Evolutionary conservation across 2,113 vertebrate species (phyloP).

Genomic region (Macroglossus sobrinus): DNA sequence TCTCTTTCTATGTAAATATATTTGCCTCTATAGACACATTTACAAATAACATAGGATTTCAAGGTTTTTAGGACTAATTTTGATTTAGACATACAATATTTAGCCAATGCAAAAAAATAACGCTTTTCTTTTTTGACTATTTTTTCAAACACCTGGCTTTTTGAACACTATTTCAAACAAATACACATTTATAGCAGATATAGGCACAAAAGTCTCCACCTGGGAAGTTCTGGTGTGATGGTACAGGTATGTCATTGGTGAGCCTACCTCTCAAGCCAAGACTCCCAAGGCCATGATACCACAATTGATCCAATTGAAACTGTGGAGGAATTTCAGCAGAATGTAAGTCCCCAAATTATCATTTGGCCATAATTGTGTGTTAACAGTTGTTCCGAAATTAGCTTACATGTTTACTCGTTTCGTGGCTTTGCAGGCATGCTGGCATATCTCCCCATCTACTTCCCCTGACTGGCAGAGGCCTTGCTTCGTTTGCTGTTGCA

Average conservation of each 20-base stretch:
- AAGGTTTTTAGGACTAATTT: constrained; percentile 9
- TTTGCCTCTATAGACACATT: not conserved
- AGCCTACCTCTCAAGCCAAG: not conserved
- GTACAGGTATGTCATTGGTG: not conserved
- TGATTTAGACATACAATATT: not conserved
- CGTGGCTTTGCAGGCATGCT: not conserved
- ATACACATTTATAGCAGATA: not conserved
- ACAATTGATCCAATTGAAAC: no score
- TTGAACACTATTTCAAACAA: not conserved
- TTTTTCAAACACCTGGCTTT: not conserved
- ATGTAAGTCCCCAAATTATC: not conserved
- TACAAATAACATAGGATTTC: not conserved
- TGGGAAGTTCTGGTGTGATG: not conserved
- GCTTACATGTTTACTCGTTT: not conserved
- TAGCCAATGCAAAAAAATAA: not conserved
- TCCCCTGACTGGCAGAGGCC: not conserved
- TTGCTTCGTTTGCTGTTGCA: rapidly evolving
- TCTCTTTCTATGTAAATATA: not conserved
- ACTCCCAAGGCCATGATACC: not conserved
- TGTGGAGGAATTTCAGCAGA: not conserved
- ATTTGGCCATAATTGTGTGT: not conserved
- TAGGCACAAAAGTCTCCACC: not conserved
- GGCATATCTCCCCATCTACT: not conserved
- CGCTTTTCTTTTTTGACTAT: not conserved
- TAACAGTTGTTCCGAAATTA: not conserved